Evolutionary conservation across 2,888 invertebrate species (phyloP).

Genomic region (Branchipolynoe longqiensis): DNA sequence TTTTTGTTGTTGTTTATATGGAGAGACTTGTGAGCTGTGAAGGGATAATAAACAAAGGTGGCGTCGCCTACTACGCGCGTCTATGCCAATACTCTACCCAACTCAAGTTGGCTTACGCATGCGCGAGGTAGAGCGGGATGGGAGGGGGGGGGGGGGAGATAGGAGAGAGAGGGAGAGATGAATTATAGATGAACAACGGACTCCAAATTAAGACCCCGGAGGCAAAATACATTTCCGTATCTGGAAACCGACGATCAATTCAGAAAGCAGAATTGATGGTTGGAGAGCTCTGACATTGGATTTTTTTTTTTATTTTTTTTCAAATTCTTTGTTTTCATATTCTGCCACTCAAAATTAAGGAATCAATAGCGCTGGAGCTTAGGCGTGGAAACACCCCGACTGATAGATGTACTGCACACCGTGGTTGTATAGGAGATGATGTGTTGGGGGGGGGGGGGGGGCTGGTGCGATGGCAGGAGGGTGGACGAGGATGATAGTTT

Average conservation of each 20-base stretch:
- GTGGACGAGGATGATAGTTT: no score
- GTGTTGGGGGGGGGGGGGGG: not conserved
- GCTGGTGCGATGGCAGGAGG: conserved; percentile 2
- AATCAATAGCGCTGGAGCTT: conserved; percentile 35
- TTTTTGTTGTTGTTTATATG: not conserved
- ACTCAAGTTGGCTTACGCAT: conserved; percentile 43
- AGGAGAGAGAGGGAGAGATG: no score
- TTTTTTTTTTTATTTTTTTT: conserved; percentile 14
- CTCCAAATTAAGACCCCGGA: conserved; percentile 50
- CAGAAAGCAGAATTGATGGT: conserved; percentile 48
- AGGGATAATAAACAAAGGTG: conserved; percentile 33
- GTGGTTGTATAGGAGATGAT: conserved; percentile 11
- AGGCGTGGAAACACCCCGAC: not conserved
- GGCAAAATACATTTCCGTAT: conserved; percentile 43
- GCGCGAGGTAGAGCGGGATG: no score
- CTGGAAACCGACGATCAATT: conserved; percentile 40
- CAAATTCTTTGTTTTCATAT: no score
- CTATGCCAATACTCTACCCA: conserved; percentile 19
- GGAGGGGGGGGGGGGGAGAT: no score
- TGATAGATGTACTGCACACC: conserved; percentile 35
- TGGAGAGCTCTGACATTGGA: not conserved
- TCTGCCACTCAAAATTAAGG: conserved; percentile 33
- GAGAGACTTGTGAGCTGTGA: conserved; percentile 8
- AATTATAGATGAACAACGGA: conserved; percentile 43
- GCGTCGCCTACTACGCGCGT: not conserved